These are phyloP conservation scores for Parasteatoda tepidariorum DNA, from an alignment of 1,140 invertebrate genomes.

Conservation along the genomic window DNA sequence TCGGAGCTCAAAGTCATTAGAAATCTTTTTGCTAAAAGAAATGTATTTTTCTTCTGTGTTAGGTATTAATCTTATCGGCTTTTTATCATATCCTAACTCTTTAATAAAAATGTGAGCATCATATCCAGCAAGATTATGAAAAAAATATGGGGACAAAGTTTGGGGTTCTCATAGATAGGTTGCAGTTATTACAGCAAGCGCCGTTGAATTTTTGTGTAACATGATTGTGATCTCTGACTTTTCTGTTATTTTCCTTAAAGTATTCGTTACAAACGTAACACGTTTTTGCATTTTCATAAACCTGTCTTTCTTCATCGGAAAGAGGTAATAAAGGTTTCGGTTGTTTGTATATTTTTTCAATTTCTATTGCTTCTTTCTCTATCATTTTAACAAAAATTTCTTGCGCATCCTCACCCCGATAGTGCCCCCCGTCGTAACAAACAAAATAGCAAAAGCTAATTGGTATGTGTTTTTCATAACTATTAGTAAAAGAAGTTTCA, in stretches of 20 bases:
- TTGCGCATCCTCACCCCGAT: neutral
- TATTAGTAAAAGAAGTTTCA: neutral
- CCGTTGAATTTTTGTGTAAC: neutral
- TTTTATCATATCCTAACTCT: neutral
- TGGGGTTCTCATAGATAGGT: slow-evolving; percentile 64
- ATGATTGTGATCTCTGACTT: neutral
- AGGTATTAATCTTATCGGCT: neutral
- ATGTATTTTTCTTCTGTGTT: slow-evolving; percentile 62
- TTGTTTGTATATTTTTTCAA: neutral
- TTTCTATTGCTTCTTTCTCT: neutral
- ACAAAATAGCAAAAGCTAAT: neutral
- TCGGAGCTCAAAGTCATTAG: slow-evolving; percentile 63
- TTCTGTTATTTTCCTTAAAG: neutral
- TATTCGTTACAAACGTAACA: neutral
- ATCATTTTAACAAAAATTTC: neutral
- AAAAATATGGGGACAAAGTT: neutral
- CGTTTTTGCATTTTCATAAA: neutral
- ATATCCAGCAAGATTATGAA: slow-evolving; percentile 44
- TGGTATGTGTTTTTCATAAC: neutral
- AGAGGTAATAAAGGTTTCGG: neutral
- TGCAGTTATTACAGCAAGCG: neutral
- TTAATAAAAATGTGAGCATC: neutral
- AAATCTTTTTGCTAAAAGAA: slow-evolving; percentile 71
- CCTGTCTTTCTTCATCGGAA: neutral
- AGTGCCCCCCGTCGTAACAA: neutral